phyloP scores from a whole-genome alignment of 2,888 invertebrate species.

The Plagodis pulveraria region DNA sequence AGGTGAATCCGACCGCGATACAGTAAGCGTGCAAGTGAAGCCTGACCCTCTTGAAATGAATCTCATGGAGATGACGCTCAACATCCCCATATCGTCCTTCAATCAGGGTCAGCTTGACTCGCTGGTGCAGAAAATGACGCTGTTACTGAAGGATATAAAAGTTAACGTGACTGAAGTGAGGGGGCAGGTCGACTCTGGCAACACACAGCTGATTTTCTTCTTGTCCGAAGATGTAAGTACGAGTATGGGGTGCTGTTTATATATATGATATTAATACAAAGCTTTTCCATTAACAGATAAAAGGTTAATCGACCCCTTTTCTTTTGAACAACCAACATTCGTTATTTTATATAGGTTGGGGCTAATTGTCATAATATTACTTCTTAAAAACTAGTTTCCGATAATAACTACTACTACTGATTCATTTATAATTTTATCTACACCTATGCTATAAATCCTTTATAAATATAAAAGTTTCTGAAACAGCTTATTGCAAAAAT shows the following conservation, averaged over 20 bases:
- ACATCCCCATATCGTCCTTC: constrained; percentile 87
- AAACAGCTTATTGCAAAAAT: too few relatives aligned
- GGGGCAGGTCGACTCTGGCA: constrained; percentile 85
- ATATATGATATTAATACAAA: too few relatives aligned
- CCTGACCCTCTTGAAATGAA: constrained; percentile 90
- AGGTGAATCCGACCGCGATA: constrained; percentile 92
- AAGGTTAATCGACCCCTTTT: too few relatives aligned
- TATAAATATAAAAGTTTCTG: too few relatives aligned
- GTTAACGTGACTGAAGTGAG: constrained; percentile 85
- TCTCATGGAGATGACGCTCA: constrained; percentile 92
- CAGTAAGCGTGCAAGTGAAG: constrained; percentile 93
- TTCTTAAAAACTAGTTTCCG: background rate
- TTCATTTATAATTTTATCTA: too few relatives aligned
- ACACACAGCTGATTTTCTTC: constrained; percentile 88
- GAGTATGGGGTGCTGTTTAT: constrained; percentile 36
- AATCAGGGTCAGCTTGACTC: constrained; percentile 88
- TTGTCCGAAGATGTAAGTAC: constrained; percentile 83
- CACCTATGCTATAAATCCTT: too few relatives aligned
- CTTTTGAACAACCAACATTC: too few relatives aligned
- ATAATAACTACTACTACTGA: background rate
- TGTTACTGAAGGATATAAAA: constrained; percentile 90
- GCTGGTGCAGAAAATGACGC: constrained; percentile 91
- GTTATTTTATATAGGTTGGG: too few relatives aligned
- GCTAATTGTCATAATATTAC: too few relatives aligned
- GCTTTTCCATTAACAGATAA: too few relatives aligned